Evolutionary conservation across 2,888 invertebrate genomes (phyloP).

Genomic region (Teleiodes luculella): DNA sequence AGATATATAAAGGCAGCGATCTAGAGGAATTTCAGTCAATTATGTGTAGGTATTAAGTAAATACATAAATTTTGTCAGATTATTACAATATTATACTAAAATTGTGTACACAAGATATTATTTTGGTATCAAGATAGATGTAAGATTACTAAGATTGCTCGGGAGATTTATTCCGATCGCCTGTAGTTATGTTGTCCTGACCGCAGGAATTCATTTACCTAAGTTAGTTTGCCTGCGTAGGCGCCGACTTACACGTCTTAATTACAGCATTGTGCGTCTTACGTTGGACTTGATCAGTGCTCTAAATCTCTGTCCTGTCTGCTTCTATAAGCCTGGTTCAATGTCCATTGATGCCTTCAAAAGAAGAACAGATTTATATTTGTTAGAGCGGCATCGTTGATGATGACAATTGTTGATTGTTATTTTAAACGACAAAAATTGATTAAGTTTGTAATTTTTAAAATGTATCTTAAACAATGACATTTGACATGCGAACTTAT

Average conservation of each 20-base stretch:
- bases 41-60: too few relatives aligned
- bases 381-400: too few relatives aligned
- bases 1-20: too few relatives aligned
- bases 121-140: neutral
- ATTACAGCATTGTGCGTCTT: conserved; percentile 56
- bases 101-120: neutral
- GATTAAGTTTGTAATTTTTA: too few relatives aligned
- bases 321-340: neutral
- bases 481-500: too few relatives aligned
- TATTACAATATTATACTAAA: neutral
- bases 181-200: conserved; percentile 1
- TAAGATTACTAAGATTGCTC: neutral
- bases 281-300: conserved; percentile 30
- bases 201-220: conserved; percentile 11
- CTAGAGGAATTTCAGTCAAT: too few relatives aligned
- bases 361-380: neutral
- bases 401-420: too few relatives aligned
- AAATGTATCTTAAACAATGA: too few relatives aligned
- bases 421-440: too few relatives aligned
- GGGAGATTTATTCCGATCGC: conserved; percentile 4
- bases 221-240: conserved; percentile 26
- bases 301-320: neutral
- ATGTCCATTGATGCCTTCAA: neutral
- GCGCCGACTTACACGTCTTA: conserved; percentile 51
- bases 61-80: neutral